Percentiles rank a stretch among this genome's conserved stretches.
Evolutionary conservation across 2,113 vertebrate species (phyloP).

Genomic region (Dinomys branickii): DNA sequence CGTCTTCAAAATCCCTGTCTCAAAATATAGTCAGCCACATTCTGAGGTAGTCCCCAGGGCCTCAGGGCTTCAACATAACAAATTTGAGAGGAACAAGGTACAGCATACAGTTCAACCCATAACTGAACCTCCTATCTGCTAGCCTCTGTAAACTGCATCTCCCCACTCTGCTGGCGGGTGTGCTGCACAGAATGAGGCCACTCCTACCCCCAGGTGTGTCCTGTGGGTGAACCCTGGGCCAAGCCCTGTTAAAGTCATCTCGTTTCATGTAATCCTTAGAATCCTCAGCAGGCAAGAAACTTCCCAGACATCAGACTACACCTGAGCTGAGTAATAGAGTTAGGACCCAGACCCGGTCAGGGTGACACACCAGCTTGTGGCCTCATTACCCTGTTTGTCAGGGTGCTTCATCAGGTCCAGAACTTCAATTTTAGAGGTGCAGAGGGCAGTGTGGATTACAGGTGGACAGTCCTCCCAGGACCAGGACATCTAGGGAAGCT

Average conservation of each 20-base stretch:
- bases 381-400: background rate
- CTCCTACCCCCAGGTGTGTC: background rate
- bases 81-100: background rate
- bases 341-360: background rate
- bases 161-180: background rate
- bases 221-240: background rate
- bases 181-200: background rate
- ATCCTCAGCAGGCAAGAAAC: background rate
- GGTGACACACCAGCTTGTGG: background rate
- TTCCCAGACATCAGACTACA: background rate
- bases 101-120: background rate
- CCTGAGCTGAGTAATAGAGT: background rate
- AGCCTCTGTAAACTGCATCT: background rate
- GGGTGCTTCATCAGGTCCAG: background rate
- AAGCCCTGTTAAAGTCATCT: background rate
- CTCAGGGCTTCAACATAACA: background rate
- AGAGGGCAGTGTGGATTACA: background rate
- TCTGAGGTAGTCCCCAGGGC: background rate
- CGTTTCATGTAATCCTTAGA: background rate
- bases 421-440: background rate
- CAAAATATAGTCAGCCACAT: background rate
- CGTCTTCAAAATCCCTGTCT: background rate
- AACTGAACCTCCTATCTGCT: background rate
- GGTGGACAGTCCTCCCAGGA: fast-evolving
- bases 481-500: background rate